phyloP scores from a whole-genome alignment of 1,140 invertebrate species.

The Venturia canescens region DNA sequence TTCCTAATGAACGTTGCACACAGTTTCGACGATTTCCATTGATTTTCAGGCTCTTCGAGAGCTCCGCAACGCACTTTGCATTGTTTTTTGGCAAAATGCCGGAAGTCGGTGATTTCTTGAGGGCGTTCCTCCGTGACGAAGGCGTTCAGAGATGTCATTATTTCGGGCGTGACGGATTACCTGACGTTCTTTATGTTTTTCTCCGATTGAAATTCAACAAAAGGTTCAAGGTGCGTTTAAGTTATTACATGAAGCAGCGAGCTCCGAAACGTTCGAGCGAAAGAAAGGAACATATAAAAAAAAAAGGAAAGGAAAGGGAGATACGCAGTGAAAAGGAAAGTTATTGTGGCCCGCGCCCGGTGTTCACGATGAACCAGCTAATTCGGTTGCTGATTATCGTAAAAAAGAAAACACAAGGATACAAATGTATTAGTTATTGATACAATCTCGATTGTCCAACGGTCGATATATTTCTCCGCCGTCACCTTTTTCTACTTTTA shows the following conservation, averaged over 20 bases:
- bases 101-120: neutral
- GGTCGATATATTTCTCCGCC: too few relatives aligned
- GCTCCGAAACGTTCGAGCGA: neutral
- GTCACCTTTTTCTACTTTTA: too few relatives aligned
- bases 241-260: neutral
- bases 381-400: neutral
- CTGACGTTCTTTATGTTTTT: neutral
- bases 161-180: neutral
- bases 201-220: neutral
- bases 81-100: neutral
- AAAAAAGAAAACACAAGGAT: neutral
- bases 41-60: neutral
- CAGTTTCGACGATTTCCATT: neutral
- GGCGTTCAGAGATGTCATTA: neutral
- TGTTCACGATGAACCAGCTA: conserved; percentile 4
- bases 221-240: neutral
- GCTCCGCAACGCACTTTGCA: neutral
- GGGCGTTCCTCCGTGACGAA: neutral
- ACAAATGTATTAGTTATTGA: neutral
- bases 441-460: neutral
- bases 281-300: conserved; percentile 11
- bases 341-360: neutral
- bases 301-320: neutral
- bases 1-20: neutral
- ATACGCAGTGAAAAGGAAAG: conserved; percentile 1